These are phyloP conservation scores for Atlantisia rogersi DNA, from an alignment of 2,113 vertebrate genomes.

Conservation along the genomic window DNA sequence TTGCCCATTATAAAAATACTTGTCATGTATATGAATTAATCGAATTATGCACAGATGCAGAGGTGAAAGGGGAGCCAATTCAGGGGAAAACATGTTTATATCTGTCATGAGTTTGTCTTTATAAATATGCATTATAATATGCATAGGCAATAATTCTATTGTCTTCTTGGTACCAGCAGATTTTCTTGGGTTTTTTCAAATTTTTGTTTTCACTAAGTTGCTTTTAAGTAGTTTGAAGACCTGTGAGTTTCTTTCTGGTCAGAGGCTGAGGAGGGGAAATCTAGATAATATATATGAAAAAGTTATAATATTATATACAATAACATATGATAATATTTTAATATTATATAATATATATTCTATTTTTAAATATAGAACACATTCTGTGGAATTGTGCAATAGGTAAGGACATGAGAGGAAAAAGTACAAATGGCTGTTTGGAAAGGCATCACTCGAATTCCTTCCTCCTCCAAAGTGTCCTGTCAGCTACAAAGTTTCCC, in stretches of 20 bases:
- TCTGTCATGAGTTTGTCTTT: neutral
- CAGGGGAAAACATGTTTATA: neutral
- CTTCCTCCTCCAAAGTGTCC: neutral
- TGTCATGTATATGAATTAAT: slow-evolving; percentile 11
- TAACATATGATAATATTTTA: neutral
- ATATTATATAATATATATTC: neutral
- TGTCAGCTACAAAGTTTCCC: neutral
- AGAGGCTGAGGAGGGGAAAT: neutral
- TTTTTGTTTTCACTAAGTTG: neutral
- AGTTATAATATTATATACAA: neutral
- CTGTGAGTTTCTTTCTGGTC: neutral
- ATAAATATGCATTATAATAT: neutral
- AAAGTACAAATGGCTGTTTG: neutral
- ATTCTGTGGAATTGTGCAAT: neutral
- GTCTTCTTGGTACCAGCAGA: neutral
- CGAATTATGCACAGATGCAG: slow-evolving; percentile 17
- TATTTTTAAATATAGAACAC: neutral
- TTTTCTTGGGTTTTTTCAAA: neutral
- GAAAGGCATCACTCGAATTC: neutral
- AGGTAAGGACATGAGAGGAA: neutral
- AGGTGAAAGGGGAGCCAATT: neutral
- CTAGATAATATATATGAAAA: neutral
- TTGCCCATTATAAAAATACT: slow-evolving; percentile 20
- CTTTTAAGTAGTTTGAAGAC: neutral
- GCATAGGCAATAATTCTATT: neutral